Evolutionary conservation across 2,797 vertebrate genomes (phyloP), one percentile per base, ranked within the genome.

Genomic region (Pangasius krempfi): DNA sequence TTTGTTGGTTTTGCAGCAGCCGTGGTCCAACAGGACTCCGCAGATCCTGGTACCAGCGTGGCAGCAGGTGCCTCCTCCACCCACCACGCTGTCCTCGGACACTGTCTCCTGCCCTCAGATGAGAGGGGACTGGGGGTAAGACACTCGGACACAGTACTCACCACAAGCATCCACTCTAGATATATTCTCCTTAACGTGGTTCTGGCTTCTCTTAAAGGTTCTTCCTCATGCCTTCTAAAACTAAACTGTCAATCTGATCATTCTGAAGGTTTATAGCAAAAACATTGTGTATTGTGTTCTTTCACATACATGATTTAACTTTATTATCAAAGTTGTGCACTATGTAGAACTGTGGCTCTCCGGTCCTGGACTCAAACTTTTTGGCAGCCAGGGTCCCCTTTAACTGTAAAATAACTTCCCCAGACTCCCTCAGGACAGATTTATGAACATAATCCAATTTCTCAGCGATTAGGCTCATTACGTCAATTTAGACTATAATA

Each of bases 91-190:
- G 75, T 92, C 97, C 90, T 97, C 95, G 25, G 98, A 99, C 92
- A 93, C 96, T 88, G 94, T 97, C 92, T 95, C 96, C 89, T 96
- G 96, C 81, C 96, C 97, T 87, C 98, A 97, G 84, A 97, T 97
- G 89, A 96, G 99, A 90, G 95, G 96, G 87, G 97, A 99, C 91
- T 99, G 98, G 98, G 97, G 98, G 98, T 99, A 93, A 96, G 97
- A 94, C 56, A n/a, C n/a, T 52, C 52, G 0, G 37, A n/a, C 4
- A 33, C 68, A 33, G 0, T 37, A 9, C 50, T 82, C 47, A 13
- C 27, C 7, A 58, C 79, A 60, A 27, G 0, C 20, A 22, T 25
- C 50, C 18, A 40, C n/a, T 72, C 7, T 50, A 50, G 44, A 50
- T 44, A 4, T 44, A 14, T 73, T 73, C 8, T 22, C 7, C 3